These are phyloP conservation scores for Capra hircus DNA, from an alignment of 2,113 vertebrate genomes.

Conservation along the genomic window DNA sequence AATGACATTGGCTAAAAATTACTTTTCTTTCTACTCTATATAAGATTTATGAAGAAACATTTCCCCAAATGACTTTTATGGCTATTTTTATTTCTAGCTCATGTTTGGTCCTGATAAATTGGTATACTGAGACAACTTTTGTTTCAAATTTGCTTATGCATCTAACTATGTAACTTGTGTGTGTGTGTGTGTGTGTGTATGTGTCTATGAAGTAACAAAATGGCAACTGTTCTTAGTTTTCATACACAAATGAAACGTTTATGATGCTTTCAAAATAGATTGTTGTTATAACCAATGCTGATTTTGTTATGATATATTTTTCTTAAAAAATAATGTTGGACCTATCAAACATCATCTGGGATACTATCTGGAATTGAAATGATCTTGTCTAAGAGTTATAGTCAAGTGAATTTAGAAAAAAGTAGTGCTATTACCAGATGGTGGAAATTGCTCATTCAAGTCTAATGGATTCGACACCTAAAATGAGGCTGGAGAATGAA, in stretches of 20 bases:
- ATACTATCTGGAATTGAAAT: background rate
- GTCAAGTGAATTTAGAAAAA: slow-evolving; percentile 1
- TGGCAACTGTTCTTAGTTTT: background rate
- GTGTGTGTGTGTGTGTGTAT: background rate
- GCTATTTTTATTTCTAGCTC: background rate
- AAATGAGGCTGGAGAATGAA: background rate
- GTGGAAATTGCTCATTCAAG: background rate
- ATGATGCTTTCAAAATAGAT: background rate
- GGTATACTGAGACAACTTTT: background rate
- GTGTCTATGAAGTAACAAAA: background rate
- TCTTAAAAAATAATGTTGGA: background rate
- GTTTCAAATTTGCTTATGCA: background rate
- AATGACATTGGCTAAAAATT: background rate
- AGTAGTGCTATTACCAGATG: background rate
- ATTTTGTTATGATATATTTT: background rate
- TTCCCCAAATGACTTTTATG: background rate
- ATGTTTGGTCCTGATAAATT: background rate
- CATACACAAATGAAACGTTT: background rate
- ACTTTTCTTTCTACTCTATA: background rate
- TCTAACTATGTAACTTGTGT: background rate
- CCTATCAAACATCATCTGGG: background rate
- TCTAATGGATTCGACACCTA: background rate
- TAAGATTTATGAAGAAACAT: background rate
- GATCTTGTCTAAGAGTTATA: background rate
- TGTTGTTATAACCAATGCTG: background rate